A percentile compares a stretch with the other conserved stretches of the same genome.
phyloP scores from a whole-genome alignment of 2,888 invertebrate genomes.

The Drosophila robusta region DNA sequence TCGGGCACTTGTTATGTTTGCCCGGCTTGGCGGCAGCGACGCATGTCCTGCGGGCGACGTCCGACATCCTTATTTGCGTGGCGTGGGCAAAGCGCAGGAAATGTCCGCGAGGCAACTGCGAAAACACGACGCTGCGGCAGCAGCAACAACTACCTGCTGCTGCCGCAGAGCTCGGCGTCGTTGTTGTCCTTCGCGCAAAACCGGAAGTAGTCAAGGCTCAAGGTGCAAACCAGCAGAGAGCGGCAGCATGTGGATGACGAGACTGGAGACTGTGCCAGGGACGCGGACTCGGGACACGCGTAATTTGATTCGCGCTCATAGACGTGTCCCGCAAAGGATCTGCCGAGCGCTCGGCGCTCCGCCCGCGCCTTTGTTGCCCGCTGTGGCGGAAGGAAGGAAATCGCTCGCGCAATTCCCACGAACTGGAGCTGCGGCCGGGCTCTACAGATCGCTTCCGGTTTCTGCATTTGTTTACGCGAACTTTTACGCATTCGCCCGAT shows the following conservation, averaged over 20 bases:
- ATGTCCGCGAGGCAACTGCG: slow-evolving; percentile 58
- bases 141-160: slow-evolving; percentile 57
- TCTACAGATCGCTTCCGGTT: slow-evolving; percentile 58
- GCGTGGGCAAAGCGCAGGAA: slow-evolving; percentile 65
- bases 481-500: slow-evolving; percentile 62
- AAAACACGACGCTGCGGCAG: slow-evolving; percentile 20
- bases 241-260: slow-evolving; percentile 71
- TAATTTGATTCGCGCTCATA: slow-evolving; percentile 75
- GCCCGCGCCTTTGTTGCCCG: slow-evolving; percentile 35
- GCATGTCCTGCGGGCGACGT: slow-evolving; percentile 59
- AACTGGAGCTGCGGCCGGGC: slow-evolving; percentile 37
- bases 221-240: slow-evolving; percentile 69
- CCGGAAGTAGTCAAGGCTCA: slow-evolving; percentile 78
- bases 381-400: slow-evolving; percentile 61
- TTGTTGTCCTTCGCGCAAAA: slow-evolving; percentile 73
- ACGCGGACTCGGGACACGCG: slow-evolving; percentile 38
- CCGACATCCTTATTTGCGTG: slow-evolving; percentile 73
- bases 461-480: slow-evolving; percentile 65
- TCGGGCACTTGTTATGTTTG: slow-evolving; percentile 57
- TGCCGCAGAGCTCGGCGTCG: slow-evolving; percentile 17
- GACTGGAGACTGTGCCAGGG: slow-evolving; percentile 41
- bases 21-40: slow-evolving; percentile 20
- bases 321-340: slow-evolving; percentile 34
- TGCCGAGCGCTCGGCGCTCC: slow-evolving; percentile 3
- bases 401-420: slow-evolving; percentile 71